Base-by-base conservation (phyloP, 1,140 invertebrate species). In the Orussus abietinus region DNA sequence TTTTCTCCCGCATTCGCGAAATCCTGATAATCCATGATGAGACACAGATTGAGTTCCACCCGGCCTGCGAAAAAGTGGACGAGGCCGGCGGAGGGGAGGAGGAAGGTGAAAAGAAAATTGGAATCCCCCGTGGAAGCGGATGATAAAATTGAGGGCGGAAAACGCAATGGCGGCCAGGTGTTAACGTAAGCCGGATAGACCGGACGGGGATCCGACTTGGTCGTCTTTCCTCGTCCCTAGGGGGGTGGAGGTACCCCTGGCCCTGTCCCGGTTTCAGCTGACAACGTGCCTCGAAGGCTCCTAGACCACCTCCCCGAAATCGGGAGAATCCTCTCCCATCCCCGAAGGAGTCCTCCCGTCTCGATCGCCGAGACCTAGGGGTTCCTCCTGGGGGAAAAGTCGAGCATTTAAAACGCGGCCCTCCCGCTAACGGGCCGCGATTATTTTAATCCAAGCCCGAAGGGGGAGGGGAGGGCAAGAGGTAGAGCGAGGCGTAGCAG, bases 1-100 rank as follows among this genome's bases (percentile, higher is more conserved):
- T n/a, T n/a, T n/a, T n/a, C n/a, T n/a, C n/a, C n/a, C n/a, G n/a
- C n/a, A n/a, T n/a, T n/a, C n/a, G n/a, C n/a, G n/a, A n/a, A 67
- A 67, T 67, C 66, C 66, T 59, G 60, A 66, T 71, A 71, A 71
- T 71, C 68, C 63, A 49, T 57, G 62, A 63, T 68, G 67, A 69
- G 66, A 69, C 66, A 69, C 59, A 69, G 66, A 72, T 72, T 69
- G 64, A 72, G 66, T 69, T 63, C 59, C 53, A 51, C 49, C 40
- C 46, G 56, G 55, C 54, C 59, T 51, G 38, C 48, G 51, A 28
- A 38, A 47, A 51, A 50, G 53, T 57, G 57, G 53, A 51, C 38
- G 22, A 51, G 43, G 29, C 2, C 25, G 28, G 40, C 5, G 19
- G 14, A 37, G 44, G 39, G 36, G 43, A 39, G 54, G 35, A 21